phyloP scores from a whole-genome alignment of 1,140 invertebrate species.

The Helicoverpa armigera region DNA sequence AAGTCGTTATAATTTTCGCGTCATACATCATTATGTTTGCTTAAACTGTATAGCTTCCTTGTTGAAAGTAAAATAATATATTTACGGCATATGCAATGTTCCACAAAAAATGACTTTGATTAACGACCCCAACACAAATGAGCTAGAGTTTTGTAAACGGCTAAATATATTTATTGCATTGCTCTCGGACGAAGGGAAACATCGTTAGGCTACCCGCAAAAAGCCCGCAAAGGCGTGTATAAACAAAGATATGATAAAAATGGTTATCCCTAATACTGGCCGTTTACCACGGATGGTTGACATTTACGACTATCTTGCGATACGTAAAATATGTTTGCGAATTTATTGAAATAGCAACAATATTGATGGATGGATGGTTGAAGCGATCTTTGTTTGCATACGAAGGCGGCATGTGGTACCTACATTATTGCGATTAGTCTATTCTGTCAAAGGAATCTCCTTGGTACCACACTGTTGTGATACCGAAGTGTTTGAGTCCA shows the following conservation, averaged over 20 bases:
- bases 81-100: background rate
- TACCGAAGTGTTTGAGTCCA: too few relatives aligned
- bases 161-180: slow-evolving; percentile 39
- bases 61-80: background rate
- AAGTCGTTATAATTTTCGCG: too few relatives aligned
- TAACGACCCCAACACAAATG: background rate
- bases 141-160: slow-evolving; percentile 16
- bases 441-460: too few relatives aligned
- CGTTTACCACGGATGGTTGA: slow-evolving; percentile 40
- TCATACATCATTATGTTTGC: too few relatives aligned
- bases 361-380: too few relatives aligned
- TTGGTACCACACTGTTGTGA: too few relatives aligned
- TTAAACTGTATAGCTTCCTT: too few relatives aligned
- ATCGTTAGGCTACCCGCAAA: slow-evolving; percentile 21
- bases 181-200: slow-evolving; percentile 23
- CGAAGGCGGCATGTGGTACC: too few relatives aligned
- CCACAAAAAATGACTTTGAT: background rate
- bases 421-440: too few relatives aligned
- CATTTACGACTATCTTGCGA: slow-evolving; percentile 7
- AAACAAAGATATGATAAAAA: slow-evolving; percentile 47
- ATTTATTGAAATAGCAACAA: too few relatives aligned
- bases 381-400: too few relatives aligned
- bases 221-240: slow-evolving; percentile 38
- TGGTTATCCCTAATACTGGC: slow-evolving; percentile 36
- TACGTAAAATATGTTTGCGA: background rate